Percentiles rank a stretch among this genome's conserved stretches.
Conservation (phyloP, 2,113 vertebrate species). For the Pelmatolapia mariae region DNA sequence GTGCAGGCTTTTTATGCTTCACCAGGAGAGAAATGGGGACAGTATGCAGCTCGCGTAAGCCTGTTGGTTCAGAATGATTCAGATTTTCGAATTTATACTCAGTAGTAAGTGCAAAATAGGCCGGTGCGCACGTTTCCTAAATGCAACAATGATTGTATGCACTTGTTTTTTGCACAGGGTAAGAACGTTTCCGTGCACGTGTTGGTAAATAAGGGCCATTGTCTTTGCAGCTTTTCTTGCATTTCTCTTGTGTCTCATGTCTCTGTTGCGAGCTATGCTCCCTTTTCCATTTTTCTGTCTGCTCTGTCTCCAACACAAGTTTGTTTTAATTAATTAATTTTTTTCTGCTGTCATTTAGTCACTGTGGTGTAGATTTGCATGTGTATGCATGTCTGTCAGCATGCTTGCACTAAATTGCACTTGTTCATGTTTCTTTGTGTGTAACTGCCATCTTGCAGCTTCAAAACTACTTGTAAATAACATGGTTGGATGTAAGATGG, state of each 20-base stretch:
- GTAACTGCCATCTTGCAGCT: not conserved
- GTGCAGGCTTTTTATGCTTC: not conserved
- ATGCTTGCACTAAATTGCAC: not conserved
- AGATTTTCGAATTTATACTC: not conserved
- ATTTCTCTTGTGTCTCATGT: not conserved
- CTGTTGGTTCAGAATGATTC: not conserved
- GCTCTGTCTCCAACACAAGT: not conserved
- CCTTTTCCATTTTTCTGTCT: not conserved
- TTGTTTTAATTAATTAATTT: not conserved
- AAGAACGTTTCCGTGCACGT: not conserved
- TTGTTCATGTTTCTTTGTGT: not conserved
- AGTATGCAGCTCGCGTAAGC: not conserved
- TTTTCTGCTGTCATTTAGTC: not conserved
- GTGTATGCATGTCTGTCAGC: not conserved
- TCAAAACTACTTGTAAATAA: conserved; percentile 4
- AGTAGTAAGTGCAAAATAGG: not conserved
- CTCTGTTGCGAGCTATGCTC: not conserved
- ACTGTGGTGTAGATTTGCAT: not conserved
- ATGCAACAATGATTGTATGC: not conserved
- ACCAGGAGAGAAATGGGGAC: not conserved
- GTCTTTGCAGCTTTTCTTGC: not conserved
- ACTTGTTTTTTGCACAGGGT: not conserved
- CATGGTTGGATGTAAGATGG: not conserved
- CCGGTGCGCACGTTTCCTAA: not conserved
- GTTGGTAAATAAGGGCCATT: not conserved